Conservation (phyloP, 1,140 invertebrate genomes). For the Leptinotarsa lineolata region DNA sequence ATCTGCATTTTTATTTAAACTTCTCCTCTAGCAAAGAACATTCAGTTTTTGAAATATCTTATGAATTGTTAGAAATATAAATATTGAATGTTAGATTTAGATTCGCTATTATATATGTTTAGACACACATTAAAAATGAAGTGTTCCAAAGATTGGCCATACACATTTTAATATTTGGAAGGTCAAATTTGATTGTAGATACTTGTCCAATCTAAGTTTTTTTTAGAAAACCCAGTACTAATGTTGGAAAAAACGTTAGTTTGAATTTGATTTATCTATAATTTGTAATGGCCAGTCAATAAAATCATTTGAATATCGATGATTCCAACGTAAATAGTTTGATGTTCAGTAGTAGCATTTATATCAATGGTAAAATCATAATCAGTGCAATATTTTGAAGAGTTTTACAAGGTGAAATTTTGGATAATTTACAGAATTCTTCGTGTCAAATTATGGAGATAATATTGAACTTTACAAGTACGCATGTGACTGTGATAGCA, state of each 20-base stretch:
- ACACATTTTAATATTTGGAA: no score
- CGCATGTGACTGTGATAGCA: no score
- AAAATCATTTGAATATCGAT: background rate
- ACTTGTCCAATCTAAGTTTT: no score
- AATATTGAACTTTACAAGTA: no score
- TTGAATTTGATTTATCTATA: background rate
- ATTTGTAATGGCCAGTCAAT: background rate
- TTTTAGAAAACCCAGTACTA: no score
- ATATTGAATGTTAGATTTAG: background rate
- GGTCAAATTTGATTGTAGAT: no score
- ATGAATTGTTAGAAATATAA: background rate
- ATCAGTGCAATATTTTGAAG: constrained; percentile 6
- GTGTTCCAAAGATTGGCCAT: background rate
- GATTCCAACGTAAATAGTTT: background rate
- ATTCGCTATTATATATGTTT: background rate
- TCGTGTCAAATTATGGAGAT: no score
- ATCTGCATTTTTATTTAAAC: no score
- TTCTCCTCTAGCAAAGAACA: no score
- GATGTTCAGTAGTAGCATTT: background rate
- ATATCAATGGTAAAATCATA: background rate
- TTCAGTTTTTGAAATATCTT: background rate
- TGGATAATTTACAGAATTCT: no score
- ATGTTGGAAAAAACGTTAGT: no score
- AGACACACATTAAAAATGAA: background rate
- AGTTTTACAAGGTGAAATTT: background rate